These are phyloP conservation scores for Brachionus manjavacas DNA, from an alignment of 1,140 invertebrate genomes.

Conservation along the genomic window DNA sequence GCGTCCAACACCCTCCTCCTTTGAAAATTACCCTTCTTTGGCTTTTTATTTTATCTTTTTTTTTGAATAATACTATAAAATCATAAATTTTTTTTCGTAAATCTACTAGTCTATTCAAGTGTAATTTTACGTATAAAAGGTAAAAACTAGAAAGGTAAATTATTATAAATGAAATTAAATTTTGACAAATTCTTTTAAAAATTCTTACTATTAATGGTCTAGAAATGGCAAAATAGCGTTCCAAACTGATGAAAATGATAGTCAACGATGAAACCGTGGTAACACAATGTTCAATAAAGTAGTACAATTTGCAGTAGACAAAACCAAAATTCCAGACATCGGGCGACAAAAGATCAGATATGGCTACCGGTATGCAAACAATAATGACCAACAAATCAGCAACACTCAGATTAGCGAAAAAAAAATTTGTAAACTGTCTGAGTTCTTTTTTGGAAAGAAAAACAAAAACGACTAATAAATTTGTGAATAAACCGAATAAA, in stretches of 20 bases:
- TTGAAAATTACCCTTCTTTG: too few relatives aligned
- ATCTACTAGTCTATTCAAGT: too few relatives aligned
- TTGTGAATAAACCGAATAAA: conserved; percentile 76
- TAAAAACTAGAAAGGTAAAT: too few relatives aligned
- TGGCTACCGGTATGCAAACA: conserved; percentile 47
- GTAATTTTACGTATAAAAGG: too few relatives aligned
- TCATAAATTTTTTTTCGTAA: too few relatives aligned
- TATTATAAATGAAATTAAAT: neutral
- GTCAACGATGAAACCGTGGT: conserved; percentile 37
- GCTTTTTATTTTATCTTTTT: too few relatives aligned
- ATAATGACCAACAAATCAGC: conserved; percentile 48
- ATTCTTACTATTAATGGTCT: neutral
- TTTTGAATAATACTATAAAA: too few relatives aligned
- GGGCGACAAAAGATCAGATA: conserved; percentile 47
- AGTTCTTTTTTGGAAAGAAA: conserved; percentile 83
- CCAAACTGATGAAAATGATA: conserved; percentile 27
- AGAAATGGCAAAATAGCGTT: conserved; percentile 30
- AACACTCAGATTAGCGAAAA: conserved; percentile 61
- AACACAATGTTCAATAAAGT: conserved; percentile 38
- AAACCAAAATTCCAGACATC: conserved; percentile 48
- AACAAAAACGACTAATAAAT: conserved; percentile 82
- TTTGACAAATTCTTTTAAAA: neutral
- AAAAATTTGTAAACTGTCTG: conserved; percentile 88
- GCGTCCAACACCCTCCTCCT: too few relatives aligned
- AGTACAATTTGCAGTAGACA: conserved; percentile 44